phyloP scores from a whole-genome alignment of 2,113 vertebrate genomes.

The Holacanthus passer region DNA sequence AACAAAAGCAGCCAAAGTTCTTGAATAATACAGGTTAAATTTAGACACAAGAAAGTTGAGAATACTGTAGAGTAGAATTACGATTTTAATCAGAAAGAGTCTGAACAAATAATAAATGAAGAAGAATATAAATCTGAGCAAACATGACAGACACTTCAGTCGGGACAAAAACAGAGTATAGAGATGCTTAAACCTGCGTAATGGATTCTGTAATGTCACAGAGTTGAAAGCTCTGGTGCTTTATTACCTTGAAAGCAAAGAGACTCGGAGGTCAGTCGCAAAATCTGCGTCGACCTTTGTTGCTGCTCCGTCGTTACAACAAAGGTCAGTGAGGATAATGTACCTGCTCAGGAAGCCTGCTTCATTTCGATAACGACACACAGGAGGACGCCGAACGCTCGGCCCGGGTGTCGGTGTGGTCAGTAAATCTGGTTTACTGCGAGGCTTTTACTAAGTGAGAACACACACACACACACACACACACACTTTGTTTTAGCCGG shows the following conservation, averaged over 20 bases:
- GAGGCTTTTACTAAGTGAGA: slow-evolving; percentile 17
- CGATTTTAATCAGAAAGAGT: too few species aligned
- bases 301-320: slow-evolving; percentile 2
- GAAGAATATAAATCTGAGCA: not conserved
- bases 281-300: slow-evolving; percentile 24
- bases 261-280: slow-evolving; percentile 29
- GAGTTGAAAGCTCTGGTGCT: not conserved
- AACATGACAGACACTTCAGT: not conserved
- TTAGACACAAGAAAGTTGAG: too few species aligned
- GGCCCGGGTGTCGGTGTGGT: not conserved
- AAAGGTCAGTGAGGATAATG: slow-evolving; percentile 26
- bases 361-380: slow-evolving; percentile 37
- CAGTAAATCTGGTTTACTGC: slow-evolving; percentile 60
- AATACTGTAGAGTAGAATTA: too few species aligned
- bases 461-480: slow-evolving; percentile 29
- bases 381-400: slow-evolving; percentile 8
- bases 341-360: not conserved
- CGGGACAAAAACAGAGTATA: not conserved
- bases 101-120: too few species aligned
- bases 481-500: slow-evolving; percentile 16
- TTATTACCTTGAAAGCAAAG: slow-evolving; percentile 1
- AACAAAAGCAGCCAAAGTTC: too few species aligned
- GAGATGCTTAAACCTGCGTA: too few species aligned
- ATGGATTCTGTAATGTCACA: slow-evolving; percentile 5
- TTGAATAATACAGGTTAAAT: too few species aligned